Conservation (phyloP, 2,797 vertebrate species). For the Scarus forsteni region DNA sequence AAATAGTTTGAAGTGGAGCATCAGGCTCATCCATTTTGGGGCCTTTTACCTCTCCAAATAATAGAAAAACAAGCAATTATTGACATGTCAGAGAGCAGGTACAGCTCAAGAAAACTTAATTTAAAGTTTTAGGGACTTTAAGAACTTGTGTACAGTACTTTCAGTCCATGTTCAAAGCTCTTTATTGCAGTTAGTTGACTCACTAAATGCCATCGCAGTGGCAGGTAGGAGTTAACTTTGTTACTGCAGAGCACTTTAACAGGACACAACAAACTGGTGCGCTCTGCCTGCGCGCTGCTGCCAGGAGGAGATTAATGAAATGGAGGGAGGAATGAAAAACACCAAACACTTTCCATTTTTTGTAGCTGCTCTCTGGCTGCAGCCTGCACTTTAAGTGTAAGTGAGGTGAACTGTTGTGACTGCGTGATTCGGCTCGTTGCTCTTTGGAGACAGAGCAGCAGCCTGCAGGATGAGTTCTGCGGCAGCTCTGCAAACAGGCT, state of each 20-base stretch:
- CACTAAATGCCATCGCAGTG: background rate
- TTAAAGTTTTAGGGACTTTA: slow-evolving; percentile 2
- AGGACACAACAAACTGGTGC: slow-evolving; percentile 16
- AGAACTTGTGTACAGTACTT: background rate
- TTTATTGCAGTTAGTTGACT: background rate
- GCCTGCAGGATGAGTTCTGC: background rate
- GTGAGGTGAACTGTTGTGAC: slow-evolving; percentile 52
- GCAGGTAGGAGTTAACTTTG: slow-evolving; percentile 29
- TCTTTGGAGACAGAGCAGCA: slow-evolving; percentile 5
- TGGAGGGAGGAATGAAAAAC: slow-evolving; percentile 10
- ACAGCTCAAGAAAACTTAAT: background rate
- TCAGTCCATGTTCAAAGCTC: background rate
- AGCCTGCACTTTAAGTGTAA: slow-evolving; percentile 24
- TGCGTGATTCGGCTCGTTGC: slow-evolving; percentile 34
- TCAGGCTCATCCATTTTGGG: background rate
- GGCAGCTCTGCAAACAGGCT: background rate
- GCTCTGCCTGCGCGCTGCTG: slow-evolving; percentile 14
- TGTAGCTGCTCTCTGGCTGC: slow-evolving; percentile 5
- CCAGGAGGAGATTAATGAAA: slow-evolving; percentile 37
- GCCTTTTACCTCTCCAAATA: background rate
- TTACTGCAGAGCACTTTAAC: slow-evolving; percentile 15
- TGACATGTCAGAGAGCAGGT: background rate
- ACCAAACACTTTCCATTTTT: slow-evolving; percentile 20
- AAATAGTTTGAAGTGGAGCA: background rate
- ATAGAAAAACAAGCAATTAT: background rate